Evolutionary conservation across 2,888 invertebrate species (phyloP), one percentile per base, ranked within the genome.

Genomic region (Lordiphosa andalusiaca): DNA sequence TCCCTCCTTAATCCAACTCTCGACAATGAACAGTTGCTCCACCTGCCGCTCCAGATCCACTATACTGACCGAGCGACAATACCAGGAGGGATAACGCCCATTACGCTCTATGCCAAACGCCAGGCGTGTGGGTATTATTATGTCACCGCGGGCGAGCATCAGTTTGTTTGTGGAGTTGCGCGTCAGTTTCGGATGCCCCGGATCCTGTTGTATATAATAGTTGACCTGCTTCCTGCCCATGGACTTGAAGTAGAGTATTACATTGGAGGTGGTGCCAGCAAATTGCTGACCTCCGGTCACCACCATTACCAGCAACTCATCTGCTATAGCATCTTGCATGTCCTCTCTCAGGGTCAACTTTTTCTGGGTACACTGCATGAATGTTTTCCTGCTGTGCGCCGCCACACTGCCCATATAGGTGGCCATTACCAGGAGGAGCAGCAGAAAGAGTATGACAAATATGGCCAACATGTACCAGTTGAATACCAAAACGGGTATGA

Each of bases 61-160:
- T 0, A 69, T 19, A 0, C 46, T 53, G 2, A 69, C 19, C 0
- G 58, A 12, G 7, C 60, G 51, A 19, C 69, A 69, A 25, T 56
- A 69, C 69, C 69, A 69, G 1, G 53, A 52, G 0, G 69, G 69
- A 52, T 60, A 69, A 3, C 69, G 53, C 0, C 69, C 69, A 2
- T 40, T 52, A 2, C 13, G 23, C 1, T 49, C 40, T 6, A 65
- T 21, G 1, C 39, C 65, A 19, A 69, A 2, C 6, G 65, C 60
- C 53, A 69, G 10, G 1, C 55, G 53, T 4, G 70, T 69, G 4
- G 69, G 69, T 38, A 69, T 39, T 1, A n/a, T 12, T 0, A 69
- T 37, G 2, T 13, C 1, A 3, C 58, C 53, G 1, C 35, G n/a
- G 0, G 39, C 35, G 1, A 69, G 13, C 1, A 3, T 4, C 6